Evolutionary conservation across 2,113 vertebrate species (phyloP), one percentile per base, ranked within the genome.

Genomic region (Tachysurus fulvidraco): DNA sequence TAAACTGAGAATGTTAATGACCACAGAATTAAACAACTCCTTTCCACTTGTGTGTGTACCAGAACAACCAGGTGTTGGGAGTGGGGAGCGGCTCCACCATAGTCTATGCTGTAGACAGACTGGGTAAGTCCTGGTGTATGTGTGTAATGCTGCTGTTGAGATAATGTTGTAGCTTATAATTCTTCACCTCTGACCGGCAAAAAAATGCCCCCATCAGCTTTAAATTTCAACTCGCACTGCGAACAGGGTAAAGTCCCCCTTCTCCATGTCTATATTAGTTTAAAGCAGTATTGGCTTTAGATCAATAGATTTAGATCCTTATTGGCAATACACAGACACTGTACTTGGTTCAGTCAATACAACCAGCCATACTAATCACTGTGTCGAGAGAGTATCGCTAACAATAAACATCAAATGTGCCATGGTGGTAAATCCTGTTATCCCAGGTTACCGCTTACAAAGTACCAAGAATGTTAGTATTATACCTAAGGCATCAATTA

Each of bases 41-140:
- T 54, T 54, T 59, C 44, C 6, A 17, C 44, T 2, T 84, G 19
- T 76, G 10, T 88, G 14, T 14, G 89, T 30, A 46, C 0, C 89
- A 99, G 98, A 96, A 98, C 92, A 98, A 99, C 91, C 98, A 99
- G 94, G 96, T 96, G 64, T 95, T 99, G 2, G 98, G 98, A 73
- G 97, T 99, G 3, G 98, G 98, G 85, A 99, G 98, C 0, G 98
- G 98, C 8, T 99, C 98, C 10, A 99, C 98, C 44, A 97, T 99
- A 30, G 96, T 99, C 76, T 98, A 98, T 0, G 98, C 97, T 0
- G 98, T 99, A 86, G 96, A 97, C 76, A 94, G 97, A 90, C 93
- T 99, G 89, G 97, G 98, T 99, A 94, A 90, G 96, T 13, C 25
- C 28, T 64, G 13, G 2, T 50, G 5, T 79, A 9, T 60, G 7